Base-by-base conservation (phyloP, 1,140 invertebrate species). In the Sycophaga agraensis region DNA sequence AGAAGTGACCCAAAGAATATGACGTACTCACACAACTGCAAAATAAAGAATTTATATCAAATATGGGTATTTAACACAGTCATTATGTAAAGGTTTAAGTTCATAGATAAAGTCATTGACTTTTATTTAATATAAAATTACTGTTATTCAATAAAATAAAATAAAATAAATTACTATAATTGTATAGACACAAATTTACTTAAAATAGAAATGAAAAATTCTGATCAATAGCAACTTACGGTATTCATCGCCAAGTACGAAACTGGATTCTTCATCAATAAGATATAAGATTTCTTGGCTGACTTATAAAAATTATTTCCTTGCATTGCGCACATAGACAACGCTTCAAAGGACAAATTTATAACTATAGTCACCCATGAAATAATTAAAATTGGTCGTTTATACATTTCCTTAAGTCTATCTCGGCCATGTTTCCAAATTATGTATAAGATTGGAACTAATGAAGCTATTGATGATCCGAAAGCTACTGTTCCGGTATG, bases 401-500 rank as follows among this genome's bases (percentile, higher is more conserved):
- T 45, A 22, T n/a, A 16, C 2, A 56, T 35, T 26, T 46, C 21
- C n/a, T 35, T 56, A 7, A 56, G 22, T 12, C 11, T 37, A 4
- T 45, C 42, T 0, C 42, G 26, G 2, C 54, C 19, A 17, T 56
- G 11, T 14, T 45, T 35, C 7, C 17, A 35, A 26, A 46, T 19
- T 0, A 46, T 37, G 17, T n/a, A 14, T 16, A 12, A 8, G 26
- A 56, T 56, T 16, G 54, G 40, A n/a, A 45, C 3, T 8, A 45
- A 9, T 6, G 54, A 11, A 11, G 28, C 4, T 4, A 19, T 4
- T 8, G 54, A 56, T 9, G 54, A 45, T 0, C 40, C 40, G 12
- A 28, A 56, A 11, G 54, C 54, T 31, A 56, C 22, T 4, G 42
- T 56, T 19, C 54, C 54, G 6, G 21, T 7, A 37, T 56, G 42